phyloP scores from a whole-genome alignment of 2,113 vertebrate species.

The Psammodynastes pulverulentus region DNA sequence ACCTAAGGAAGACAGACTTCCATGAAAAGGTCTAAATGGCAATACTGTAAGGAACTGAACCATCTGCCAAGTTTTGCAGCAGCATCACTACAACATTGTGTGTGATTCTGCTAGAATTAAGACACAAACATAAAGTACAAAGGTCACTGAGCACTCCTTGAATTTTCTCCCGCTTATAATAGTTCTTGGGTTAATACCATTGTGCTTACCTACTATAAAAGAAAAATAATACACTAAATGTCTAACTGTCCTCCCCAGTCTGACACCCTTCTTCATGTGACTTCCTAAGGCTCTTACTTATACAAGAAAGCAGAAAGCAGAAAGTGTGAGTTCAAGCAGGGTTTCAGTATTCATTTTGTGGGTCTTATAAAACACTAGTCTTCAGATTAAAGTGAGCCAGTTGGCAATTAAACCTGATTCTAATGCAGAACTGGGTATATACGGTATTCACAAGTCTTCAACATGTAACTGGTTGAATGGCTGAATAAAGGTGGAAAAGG shows the following conservation, averaged over 20 bases:
- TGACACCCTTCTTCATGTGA: accelerated
- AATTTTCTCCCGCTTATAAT: neutral
- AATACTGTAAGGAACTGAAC: neutral
- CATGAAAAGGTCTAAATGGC: neutral
- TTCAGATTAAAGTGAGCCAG: neutral
- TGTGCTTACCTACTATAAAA: neutral
- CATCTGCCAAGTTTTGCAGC: neutral
- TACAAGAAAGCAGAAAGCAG: neutral
- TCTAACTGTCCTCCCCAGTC: neutral
- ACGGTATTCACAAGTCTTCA: neutral
- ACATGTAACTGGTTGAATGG: neutral
- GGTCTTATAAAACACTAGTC: neutral
- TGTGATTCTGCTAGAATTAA: neutral
- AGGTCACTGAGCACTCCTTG: conserved; percentile 12
- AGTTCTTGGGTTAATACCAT: conserved; percentile 6
- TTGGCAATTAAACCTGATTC: neutral
- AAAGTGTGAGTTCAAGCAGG: neutral
- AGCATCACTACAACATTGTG: conserved; percentile 5
- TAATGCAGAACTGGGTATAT: neutral
- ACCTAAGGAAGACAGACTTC: neutral
- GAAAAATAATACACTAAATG: neutral
- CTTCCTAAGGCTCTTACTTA: neutral
- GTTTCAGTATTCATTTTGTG: neutral
- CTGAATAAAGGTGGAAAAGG: neutral
- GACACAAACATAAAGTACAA: accelerated